Base-by-base conservation (phyloP, 2,113 vertebrate genomes). In the Boulengeromyrus knoepffleri region DNA sequence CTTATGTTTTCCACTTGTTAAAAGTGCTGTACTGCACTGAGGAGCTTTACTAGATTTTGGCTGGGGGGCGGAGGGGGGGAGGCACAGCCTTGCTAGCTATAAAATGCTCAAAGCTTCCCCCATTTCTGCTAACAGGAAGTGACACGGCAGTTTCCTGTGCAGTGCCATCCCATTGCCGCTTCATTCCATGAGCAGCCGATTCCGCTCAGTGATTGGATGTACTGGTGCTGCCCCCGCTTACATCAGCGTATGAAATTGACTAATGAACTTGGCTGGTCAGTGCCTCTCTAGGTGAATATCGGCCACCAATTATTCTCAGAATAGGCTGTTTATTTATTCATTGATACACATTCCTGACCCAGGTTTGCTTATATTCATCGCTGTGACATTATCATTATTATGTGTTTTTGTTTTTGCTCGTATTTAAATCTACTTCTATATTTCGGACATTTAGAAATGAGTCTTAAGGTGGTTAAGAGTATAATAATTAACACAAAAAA, bases 21-120 rank as follows among this genome's bases (percentile, higher is more conserved):
- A 89, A 89, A 88, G 80, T 36, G 90, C 89, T 87, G 88, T 92
- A 92, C 91, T 92, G 90, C 91, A 93, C 90, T 88, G 4, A 58
- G 90, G 91, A 90, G 92, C 91, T 92, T 92, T 92, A 94, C 95
- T 94, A 93, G 92, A 94, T 95, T 93, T 92, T 83, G 31, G 27
- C 90, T 9, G 7, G 87, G 91, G 50, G 13, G 50, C 0, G 13
- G 91, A 91, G 92, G 91, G 84, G 90, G 62, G 24, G 62, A 9
- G 9, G 62, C n/a, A 90, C 90, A 19, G 31, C 86, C 90, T 88
- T 58, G 31, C 36, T 42, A 8, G 36, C 74, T 77, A 42, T 92
- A 90, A 66, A 88, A 91, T 90, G 19, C 88, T 49, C 74, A 17
- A n/a, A 47, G 45, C 62, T 45, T 89, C 62, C 62, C 58, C 31